Evolutionary conservation across 2,113 vertebrate species (phyloP).

Genomic region (Oxyruncus cristatus): DNA sequence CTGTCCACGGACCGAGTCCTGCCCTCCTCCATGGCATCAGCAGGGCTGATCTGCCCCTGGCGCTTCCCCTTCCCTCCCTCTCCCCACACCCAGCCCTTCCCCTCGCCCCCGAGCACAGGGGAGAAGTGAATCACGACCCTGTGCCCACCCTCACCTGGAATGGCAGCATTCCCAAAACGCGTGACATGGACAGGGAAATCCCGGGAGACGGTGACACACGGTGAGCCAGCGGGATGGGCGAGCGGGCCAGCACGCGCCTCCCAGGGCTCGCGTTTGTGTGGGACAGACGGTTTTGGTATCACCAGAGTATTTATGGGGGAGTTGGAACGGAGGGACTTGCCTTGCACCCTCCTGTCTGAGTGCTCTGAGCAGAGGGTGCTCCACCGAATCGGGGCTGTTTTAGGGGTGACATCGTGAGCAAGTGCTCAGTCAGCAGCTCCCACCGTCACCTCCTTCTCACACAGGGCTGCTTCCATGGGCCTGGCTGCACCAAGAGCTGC

Average conservation of each 20-base stretch:
- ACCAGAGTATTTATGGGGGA: neutral
- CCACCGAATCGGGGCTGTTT: neutral
- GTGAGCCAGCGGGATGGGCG: neutral
- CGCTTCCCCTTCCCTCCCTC: neutral
- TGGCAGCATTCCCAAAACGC: fast-evolving
- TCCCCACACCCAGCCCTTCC: neutral
- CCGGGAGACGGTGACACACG: neutral
- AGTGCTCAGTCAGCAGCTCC: constrained; percentile 12
- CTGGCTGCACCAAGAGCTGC: neutral
- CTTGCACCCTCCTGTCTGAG: neutral
- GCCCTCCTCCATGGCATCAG: neutral
- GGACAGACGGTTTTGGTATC: neutral
- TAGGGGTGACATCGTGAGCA: neutral
- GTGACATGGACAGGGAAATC: neutral
- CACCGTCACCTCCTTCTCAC: neutral
- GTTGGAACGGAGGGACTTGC: neutral
- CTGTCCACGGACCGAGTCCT: fast-evolving
- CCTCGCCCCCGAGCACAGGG: neutral
- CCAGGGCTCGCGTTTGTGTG: neutral
- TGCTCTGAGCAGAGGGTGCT: neutral
- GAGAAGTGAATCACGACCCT: neutral
- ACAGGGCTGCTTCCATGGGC: fast-evolving
- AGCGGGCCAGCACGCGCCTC: fast-evolving
- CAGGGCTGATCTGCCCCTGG: neutral
- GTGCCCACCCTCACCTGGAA: neutral